These are phyloP conservation scores for Salvelinus namaycush DNA, from an alignment of 2,113 vertebrate species.

Conservation along the genomic window DNA sequence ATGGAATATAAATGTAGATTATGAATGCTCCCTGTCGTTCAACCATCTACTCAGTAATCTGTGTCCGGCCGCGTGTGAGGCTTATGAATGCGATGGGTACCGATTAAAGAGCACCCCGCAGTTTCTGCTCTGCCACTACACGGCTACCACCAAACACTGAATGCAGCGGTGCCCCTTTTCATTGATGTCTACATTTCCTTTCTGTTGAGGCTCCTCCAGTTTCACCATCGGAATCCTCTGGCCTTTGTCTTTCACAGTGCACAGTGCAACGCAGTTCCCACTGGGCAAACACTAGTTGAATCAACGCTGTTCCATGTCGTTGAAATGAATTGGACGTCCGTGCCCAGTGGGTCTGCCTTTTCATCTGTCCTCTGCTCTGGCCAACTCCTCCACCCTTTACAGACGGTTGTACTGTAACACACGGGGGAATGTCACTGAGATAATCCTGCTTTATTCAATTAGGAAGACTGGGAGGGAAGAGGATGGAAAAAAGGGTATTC, in stretches of 20 bases:
- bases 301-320: too few species aligned
- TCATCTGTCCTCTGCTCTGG: background rate
- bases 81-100: too few species aligned
- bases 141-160: background rate
- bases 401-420: background rate
- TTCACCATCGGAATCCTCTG: background rate
- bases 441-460: background rate
- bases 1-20: too few species aligned
- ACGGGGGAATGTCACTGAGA: background rate
- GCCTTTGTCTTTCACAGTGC: background rate
- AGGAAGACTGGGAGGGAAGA: background rate
- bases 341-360: background rate
- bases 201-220: background rate
- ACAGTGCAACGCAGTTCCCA: background rate
- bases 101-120: too few species aligned
- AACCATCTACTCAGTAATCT: too few species aligned
- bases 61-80: too few species aligned
- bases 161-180: background rate
- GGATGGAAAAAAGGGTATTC: background rate
- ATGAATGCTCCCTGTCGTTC: too few species aligned
- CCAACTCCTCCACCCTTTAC: background rate
- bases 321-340: too few species aligned
- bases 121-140: background rate
- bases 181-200: background rate
- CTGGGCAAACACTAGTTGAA: too few species aligned